A percentile compares a stretch with the other conserved stretches of the same genome.
These are phyloP conservation scores for Oncorhynchus clarkii DNA, from an alignment of 2,113 vertebrate genomes.

Conservation along the genomic window DNA sequence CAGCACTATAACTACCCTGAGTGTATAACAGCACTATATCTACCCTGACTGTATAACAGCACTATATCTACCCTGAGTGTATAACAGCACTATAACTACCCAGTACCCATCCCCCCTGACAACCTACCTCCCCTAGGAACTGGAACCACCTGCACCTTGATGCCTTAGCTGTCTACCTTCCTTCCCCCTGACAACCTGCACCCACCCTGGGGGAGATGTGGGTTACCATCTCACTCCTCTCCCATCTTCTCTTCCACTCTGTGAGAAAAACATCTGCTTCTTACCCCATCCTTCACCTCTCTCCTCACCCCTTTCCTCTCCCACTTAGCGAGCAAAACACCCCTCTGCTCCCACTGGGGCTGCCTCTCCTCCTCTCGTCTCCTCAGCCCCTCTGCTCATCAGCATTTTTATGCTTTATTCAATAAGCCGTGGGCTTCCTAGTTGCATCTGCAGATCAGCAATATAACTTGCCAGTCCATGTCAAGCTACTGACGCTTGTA, in stretches of 20 bases:
- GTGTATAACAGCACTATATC: background rate
- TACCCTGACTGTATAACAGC: background rate
- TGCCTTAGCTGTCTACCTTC: background rate
- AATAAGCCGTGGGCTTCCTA: too few relatives aligned
- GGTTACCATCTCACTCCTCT: background rate
- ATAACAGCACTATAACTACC: background rate
- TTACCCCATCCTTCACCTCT: background rate
- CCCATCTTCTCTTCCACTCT: background rate
- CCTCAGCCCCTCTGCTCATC: slow-evolving; percentile 6
- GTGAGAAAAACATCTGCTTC: background rate
- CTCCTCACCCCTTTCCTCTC: background rate
- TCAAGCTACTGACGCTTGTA: background rate
- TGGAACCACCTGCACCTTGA: background rate
- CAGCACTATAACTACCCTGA: background rate
- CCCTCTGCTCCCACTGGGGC: background rate
- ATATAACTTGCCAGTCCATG: background rate
- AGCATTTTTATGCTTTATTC: background rate
- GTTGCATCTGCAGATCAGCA: background rate
- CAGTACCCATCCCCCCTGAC: too few relatives aligned
- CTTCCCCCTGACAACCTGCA: background rate
- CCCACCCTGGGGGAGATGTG: background rate
- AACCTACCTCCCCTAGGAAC: too few relatives aligned
- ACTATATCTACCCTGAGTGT: too few relatives aligned
- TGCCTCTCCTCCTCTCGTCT: background rate
- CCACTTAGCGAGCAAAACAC: background rate